These are phyloP conservation scores for Caenorhabditis brenneri DNA, from an alignment of 1,140 invertebrate species.

Conservation along the genomic window DNA sequence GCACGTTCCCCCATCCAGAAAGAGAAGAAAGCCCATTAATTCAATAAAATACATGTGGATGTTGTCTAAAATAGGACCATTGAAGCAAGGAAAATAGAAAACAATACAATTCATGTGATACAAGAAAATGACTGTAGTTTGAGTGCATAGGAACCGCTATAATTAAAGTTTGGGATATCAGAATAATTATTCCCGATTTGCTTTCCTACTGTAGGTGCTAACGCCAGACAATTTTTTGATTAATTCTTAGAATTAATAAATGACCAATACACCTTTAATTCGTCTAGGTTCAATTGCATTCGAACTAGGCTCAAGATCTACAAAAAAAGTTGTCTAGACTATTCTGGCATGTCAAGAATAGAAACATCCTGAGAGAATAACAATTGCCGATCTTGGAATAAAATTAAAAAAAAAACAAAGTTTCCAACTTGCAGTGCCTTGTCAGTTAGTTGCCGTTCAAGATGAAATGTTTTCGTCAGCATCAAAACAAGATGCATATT, in stretches of 20 bases:
- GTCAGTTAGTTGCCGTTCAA: conserved; percentile 9
- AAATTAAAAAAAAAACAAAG: neutral
- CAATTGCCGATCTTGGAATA: neutral
- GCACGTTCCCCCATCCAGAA: neutral
- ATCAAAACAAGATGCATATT: conserved; percentile 33
- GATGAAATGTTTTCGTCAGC: neutral
- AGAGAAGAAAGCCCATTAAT: neutral
- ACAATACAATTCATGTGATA: neutral
- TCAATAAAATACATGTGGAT: conserved; percentile 7
- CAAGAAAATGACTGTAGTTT: neutral
- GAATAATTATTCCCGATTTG: too few relatives aligned
- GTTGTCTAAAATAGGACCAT: neutral
- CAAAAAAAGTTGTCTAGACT: too few relatives aligned
- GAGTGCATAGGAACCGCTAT: too few relatives aligned
- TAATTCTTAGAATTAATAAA: too few relatives aligned
- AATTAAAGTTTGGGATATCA: too few relatives aligned
- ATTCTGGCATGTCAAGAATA: too few relatives aligned
- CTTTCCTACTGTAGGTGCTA: too few relatives aligned
- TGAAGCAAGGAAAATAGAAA: neutral
- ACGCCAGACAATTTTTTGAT: too few relatives aligned
- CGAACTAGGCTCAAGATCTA: too few relatives aligned
- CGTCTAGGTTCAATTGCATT: too few relatives aligned
- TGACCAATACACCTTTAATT: too few relatives aligned
- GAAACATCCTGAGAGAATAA: neutral
- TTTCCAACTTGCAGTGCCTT: neutral